These are phyloP conservation scores for Aradus depressus DNA, from an alignment of 2,888 invertebrate genomes.

Conservation along the genomic window DNA sequence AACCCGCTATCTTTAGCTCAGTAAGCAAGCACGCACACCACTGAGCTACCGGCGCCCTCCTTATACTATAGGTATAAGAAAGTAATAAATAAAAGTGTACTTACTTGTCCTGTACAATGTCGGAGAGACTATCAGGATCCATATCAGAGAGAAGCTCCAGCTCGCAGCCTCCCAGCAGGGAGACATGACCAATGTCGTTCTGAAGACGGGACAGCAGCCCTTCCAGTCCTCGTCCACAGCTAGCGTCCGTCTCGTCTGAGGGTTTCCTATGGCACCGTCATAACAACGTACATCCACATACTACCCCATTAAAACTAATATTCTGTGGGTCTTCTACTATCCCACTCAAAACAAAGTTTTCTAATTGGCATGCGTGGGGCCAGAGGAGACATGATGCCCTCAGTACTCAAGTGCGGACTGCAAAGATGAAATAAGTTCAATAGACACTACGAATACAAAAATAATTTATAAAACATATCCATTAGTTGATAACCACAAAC, in stretches of 20 bases:
- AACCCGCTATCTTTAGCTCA: no score
- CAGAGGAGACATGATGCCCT: no score
- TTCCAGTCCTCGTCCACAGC: conserved; percentile 42
- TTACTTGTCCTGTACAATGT: conserved; percentile 59
- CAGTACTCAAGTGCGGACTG: no score
- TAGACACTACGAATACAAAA: no score
- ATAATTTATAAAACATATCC: no score
- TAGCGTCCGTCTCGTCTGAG: conserved; percentile 40
- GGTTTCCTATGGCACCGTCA: conserved; percentile 35
- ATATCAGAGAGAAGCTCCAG: conserved; percentile 75
- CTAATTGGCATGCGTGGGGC: no score
- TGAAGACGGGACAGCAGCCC: conserved; percentile 64
- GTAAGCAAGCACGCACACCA: background rate
- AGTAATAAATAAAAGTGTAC: conserved; percentile 37
- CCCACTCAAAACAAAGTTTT: no score
- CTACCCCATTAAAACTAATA: no score
- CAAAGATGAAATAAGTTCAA: no score
- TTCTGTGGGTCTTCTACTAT: no score
- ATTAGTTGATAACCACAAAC: no score
- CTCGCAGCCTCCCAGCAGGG: conserved; percentile 70
- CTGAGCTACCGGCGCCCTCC: background rate
- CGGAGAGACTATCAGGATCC: conserved; percentile 78
- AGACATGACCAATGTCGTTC: conserved; percentile 72
- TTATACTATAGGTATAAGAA: background rate
- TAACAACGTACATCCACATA: no score